phyloP scores from a whole-genome alignment of 2,888 invertebrate species.

The Anticlea derivata region DNA sequence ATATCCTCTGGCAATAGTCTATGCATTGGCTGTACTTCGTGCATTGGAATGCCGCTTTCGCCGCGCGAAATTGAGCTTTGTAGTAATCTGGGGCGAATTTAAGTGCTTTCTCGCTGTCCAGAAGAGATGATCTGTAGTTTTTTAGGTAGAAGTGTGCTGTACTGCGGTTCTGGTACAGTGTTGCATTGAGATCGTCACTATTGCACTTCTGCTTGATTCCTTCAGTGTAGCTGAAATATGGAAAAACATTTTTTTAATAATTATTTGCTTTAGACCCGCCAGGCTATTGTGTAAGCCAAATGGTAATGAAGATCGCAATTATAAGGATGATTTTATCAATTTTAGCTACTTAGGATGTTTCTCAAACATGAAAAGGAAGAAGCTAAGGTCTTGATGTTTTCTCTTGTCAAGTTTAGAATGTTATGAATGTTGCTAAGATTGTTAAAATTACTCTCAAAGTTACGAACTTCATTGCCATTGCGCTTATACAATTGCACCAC shows the following conservation, averaged over 20 bases:
- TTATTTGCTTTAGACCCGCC: too few relatives aligned
- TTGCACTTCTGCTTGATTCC: constrained; percentile 92
- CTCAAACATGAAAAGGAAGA: too few relatives aligned
- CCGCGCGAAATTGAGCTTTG: constrained; percentile 91
- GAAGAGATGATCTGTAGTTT: constrained; percentile 91
- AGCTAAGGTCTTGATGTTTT: too few relatives aligned
- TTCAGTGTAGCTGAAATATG: constrained; percentile 89
- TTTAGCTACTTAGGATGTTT: too few relatives aligned
- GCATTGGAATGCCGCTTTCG: constrained; percentile 87
- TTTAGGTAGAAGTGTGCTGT: constrained; percentile 94
- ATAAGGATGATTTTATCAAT: too few relatives aligned
- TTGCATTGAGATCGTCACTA: constrained; percentile 88
- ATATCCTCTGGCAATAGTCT: constrained; percentile 87
- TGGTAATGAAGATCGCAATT: too few relatives aligned
- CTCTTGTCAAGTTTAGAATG: too few relatives aligned
- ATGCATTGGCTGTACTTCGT: constrained; percentile 88
- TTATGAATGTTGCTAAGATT: too few relatives aligned
- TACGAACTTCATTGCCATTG: too few relatives aligned
- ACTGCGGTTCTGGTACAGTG: constrained; percentile 95
- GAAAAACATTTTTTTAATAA: neutral
- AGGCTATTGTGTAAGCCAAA: too few relatives aligned
- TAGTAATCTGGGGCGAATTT: constrained; percentile 89
- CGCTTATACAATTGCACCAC: too few relatives aligned
- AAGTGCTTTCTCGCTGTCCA: constrained; percentile 91
- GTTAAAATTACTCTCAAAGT: too few relatives aligned